Evolutionary conservation across 2,888 invertebrate species (phyloP), one percentile per base, ranked within the genome.

Genomic region (Orchesellides sinensis): DNA sequence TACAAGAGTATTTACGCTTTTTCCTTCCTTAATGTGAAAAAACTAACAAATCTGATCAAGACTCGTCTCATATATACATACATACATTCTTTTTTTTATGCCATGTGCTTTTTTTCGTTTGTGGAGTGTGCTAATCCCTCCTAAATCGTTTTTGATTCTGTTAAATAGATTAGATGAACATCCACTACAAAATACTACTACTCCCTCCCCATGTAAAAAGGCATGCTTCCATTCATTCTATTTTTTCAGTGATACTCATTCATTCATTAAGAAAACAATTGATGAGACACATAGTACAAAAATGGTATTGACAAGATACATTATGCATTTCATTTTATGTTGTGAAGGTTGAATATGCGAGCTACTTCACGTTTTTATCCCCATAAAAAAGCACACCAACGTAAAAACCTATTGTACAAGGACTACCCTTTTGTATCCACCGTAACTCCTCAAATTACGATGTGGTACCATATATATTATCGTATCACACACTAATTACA

Each of bases 341-440:
- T n/a, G n/a, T 40, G 54, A 54, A 54, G 54, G 54, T 54, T 54
- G 54, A 54, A 40, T 32, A 32, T 40, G 2, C 40, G 10, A 8
- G 40, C 40, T 40, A 32, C 32, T 6, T 32, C 32, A 40, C n/a
- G n/a, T n/a, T n/a, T n/a, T n/a, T n/a, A n/a, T n/a, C n/a, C n/a
- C n/a, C n/a, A n/a, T n/a, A n/a, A n/a, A n/a, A n/a, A n/a, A n/a
- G n/a, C n/a, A n/a, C n/a, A n/a, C n/a, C n/a, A n/a, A n/a, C n/a
- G n/a, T n/a, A n/a, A 40, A 14, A 40, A 40, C 49, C 40, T 23
- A 70, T 25, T 40, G 45, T 70, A 70, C 70, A 70, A 70, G 70
- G 70, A 70, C 70, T 70, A 56, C 52, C 17, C 23, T 25, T 27
- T 21, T 25, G 25, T 59, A 35, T 19, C 14, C 29, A 35, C 35